phyloP scores from a whole-genome alignment of 2,797 vertebrate genomes.

The Dendrocincla tyrannina region DNA sequence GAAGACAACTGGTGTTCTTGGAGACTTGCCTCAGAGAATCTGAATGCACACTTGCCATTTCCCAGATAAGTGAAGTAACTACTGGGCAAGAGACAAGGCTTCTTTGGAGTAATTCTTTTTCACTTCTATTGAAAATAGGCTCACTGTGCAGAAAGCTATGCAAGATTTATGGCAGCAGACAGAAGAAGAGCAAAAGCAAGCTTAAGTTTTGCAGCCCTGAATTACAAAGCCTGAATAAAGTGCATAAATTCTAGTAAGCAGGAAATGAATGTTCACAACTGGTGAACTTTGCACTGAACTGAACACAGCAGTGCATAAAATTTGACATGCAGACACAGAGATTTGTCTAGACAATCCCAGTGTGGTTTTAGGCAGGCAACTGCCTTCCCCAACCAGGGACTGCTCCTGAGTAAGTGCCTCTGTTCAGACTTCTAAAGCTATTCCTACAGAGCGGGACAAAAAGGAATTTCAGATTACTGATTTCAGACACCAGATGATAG shows the following conservation, averaged over 20 bases:
- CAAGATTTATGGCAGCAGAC: not conserved
- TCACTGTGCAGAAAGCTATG: not conserved
- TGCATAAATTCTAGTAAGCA: not conserved
- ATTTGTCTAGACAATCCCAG: not conserved
- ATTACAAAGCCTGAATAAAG: slow-evolving; percentile 7
- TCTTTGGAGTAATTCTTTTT: not conserved
- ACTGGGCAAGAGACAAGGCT: not conserved
- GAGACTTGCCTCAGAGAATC: not conserved
- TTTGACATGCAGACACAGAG: not conserved
- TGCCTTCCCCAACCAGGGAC: not conserved
- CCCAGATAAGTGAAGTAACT: not conserved
- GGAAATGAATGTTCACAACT: not conserved
- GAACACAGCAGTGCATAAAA: not conserved
- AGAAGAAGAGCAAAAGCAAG: not conserved
- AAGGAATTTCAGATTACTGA: not conserved
- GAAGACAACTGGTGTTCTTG: not conserved
- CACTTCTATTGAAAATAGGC: not conserved
- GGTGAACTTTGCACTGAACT: not conserved
- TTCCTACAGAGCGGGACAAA: not conserved
- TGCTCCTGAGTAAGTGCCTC: not conserved
- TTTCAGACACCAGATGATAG: not conserved
- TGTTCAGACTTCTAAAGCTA: not conserved
- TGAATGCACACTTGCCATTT: not conserved
- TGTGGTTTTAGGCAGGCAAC: not conserved
- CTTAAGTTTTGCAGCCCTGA: not conserved